Conservation (phyloP, 2,113 vertebrate species). For the Nyctibius bracteatus region DNA sequence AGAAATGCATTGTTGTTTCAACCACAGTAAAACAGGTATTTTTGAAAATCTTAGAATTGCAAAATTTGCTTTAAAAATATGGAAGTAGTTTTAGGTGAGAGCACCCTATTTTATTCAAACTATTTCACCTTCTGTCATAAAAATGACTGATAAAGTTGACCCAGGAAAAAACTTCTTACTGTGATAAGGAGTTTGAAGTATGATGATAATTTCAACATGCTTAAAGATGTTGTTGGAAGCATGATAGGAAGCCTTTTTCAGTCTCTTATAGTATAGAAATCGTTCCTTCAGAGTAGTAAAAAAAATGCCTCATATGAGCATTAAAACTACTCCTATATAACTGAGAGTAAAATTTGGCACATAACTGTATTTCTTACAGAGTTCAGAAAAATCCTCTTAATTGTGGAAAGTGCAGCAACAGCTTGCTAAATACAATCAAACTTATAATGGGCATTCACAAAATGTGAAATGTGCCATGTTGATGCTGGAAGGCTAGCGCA, state of each 20-base stretch:
- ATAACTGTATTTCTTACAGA: neutral
- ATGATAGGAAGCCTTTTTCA: neutral
- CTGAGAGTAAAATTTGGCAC: neutral
- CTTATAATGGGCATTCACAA: neutral
- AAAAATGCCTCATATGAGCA: neutral
- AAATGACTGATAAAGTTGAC: neutral
- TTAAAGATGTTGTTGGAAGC: neutral
- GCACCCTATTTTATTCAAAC: neutral
- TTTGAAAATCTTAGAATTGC: neutral
- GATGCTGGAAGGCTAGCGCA: neutral
- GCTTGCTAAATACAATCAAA: neutral
- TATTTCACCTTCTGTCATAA: neutral
- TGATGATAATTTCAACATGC: neutral
- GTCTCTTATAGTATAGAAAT: neutral
- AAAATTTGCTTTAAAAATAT: neutral
- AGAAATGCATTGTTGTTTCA: neutral
- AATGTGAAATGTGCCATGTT: fast-evolving
- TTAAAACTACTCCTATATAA: neutral
- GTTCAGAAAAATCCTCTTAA: neutral
- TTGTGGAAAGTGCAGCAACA: neutral
- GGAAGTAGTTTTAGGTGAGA: neutral
- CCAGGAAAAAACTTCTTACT: neutral
- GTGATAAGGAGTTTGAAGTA: neutral
- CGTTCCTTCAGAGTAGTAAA: neutral
- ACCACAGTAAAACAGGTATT: neutral